Evolutionary conservation across 2,113 vertebrate species (phyloP), one percentile per base, ranked within the genome.

Genomic region (Pelobates fuscus): DNA sequence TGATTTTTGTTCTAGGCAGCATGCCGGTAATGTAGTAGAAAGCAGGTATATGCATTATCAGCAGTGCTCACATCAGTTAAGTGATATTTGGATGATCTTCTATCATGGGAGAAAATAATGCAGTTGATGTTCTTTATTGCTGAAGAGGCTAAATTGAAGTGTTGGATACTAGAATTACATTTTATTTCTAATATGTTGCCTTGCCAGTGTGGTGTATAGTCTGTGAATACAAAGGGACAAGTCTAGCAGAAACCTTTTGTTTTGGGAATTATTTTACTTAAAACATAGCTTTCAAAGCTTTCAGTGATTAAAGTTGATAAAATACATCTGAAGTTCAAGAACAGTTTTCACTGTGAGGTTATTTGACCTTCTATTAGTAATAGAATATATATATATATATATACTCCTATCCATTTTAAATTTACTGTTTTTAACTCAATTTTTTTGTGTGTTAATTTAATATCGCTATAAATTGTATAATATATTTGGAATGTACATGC

Each of bases 131-230:
- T 88, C 84, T 83, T 87, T 82, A 82, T 85, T 86, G 83, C 86
- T 83, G 83, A 86, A 83, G 85, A 83, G 89, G 83, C 84, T 89
- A 91, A 91, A 90, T 86, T 87, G 82, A 89, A 92, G 87, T 90
- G 91, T 91, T 89, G 89, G 85, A 74, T 86, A 87, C 80, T 83
- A 87, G 82, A 81, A 85, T 89, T 89, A 86, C 83, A 84, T 89
- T 92, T 93, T 91, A 89, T 91, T 89, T 91, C 89, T 89, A 86
- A 88, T 88, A 86, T 83, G 88, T 88, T 87, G 82, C 78, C 80
- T 88, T 88, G 88, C 88, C 88, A 89, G 78, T 82, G 81, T 80
- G 82, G 80, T 74, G 57, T 79, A 79, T 85, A 84, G 80, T 70
- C 80, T 55, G 67, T 71, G 81, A 81, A 87, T 86, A 81, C 78